These are phyloP conservation scores for Passer montanus DNA, from an alignment of 2,113 vertebrate genomes.

Conservation along the genomic window DNA sequence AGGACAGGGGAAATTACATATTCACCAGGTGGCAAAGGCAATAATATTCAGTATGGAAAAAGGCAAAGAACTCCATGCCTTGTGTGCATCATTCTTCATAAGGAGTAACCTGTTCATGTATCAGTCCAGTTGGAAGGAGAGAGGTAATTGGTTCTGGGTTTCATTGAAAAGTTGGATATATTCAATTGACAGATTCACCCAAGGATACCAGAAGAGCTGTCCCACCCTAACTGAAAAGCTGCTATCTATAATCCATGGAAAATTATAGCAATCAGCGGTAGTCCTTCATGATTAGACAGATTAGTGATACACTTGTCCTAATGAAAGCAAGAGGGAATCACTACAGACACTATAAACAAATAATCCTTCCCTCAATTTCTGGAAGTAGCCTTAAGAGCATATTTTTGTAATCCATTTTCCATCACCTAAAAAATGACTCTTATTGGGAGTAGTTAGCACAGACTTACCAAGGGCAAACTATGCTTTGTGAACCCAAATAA, in stretches of 20 bases:
- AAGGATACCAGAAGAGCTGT: not conserved
- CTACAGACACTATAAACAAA: not conserved
- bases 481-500: not conserved
- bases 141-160: not conserved
- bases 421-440: not conserved
- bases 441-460: not conserved
- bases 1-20: not conserved
- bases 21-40: not conserved
- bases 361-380: not conserved
- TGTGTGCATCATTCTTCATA: not conserved
- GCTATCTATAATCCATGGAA: not conserved
- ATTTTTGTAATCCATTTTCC: not conserved
- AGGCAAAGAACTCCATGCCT: not conserved
- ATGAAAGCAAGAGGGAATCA: not conserved
- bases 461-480: not conserved
- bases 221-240: not conserved
- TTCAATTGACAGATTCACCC: not conserved
- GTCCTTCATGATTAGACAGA: not conserved
- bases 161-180: not conserved
- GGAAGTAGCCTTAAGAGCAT: not conserved
- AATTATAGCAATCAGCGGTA: not conserved
- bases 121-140: not conserved
- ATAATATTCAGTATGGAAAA: not conserved
- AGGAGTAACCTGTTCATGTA: not conserved
- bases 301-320: not conserved